Conservation (phyloP, 2,888 invertebrate genomes). For the Eupithecia tripunctaria region DNA sequence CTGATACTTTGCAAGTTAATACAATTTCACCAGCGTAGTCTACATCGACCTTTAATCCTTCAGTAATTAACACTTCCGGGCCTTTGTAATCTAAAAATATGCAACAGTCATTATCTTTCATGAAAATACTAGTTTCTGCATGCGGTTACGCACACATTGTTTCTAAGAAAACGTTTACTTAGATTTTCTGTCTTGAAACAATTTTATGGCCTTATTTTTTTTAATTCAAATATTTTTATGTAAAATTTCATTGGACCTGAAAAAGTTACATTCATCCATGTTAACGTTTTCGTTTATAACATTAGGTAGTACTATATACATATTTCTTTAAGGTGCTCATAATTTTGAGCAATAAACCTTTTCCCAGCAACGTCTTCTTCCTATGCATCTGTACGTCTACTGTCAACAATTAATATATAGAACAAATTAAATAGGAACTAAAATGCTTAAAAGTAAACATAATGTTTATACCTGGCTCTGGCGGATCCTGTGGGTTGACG, state of each 20-base stretch:
- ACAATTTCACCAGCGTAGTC: slow-evolving; percentile 24
- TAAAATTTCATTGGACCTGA: background rate
- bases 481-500: slow-evolving; percentile 30
- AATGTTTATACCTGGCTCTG: slow-evolving; percentile 27
- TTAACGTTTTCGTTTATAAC: background rate
- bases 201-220: too few relatives aligned
- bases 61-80: slow-evolving; percentile 27
- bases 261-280: background rate
- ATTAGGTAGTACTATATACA: too few relatives aligned
- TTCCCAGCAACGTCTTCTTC: background rate
- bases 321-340: background rate
- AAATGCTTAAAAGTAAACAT: background rate
- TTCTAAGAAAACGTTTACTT: background rate
- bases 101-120: background rate
- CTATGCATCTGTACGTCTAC: background rate
- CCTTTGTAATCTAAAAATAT: slow-evolving; percentile 21
- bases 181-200: too few relatives aligned
- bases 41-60: slow-evolving; percentile 24
- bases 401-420: background rate
- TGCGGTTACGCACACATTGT: background rate
- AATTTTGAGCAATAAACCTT: background rate
- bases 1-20: slow-evolving; percentile 40
- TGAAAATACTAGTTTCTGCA: background rate
- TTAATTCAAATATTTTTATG: too few relatives aligned
- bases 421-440: too few relatives aligned